Evolutionary conservation across 1,140 invertebrate genomes (phyloP), one percentile per base, ranked within the genome.

Genomic region (Brachionus koreanus): DNA sequence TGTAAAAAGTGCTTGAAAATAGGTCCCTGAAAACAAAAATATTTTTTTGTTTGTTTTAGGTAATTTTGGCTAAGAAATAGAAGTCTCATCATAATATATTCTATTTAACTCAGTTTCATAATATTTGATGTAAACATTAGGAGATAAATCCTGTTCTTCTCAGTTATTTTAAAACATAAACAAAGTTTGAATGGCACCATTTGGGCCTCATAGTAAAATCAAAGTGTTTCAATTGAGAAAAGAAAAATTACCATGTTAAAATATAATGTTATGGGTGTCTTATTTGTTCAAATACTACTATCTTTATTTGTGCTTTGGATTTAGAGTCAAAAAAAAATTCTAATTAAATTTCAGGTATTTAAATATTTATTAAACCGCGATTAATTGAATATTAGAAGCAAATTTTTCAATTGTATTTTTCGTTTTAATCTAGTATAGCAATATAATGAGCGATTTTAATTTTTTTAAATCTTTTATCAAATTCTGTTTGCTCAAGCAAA

Each of bases 21-120:
- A 57, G 49, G 49, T 57, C 49, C 49, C 49, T 57, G 49, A 57
- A 57, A 57, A 57, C 49, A 57, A 57, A 57, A 57, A 57, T 57
- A 57, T 57, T 57, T 57, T 57, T 57, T 6, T 57, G 49, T 57
- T 57, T 57, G 19, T 57, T 52, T 57, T 57, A 57, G 49, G 49
- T 57, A 57, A 57, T 19, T 57, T 57, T 57, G 49, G 49, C 49
- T 19, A 57, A 57, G n/a, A 57, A 57, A 16, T 57, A 57, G 29
- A 49, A 57, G 49, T 57, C 49, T 57, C 49, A 25, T 57, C 49
- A 57, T 57, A 57, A 57, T 57, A 57, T 57, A 57, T 57, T 57
- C 49, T 57, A 23, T 19, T 29, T 57, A 23, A 57, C 49, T 57
- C n/a, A 57, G 49, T 57, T 57, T 57, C 49, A 57, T 57, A 57